Evolutionary conservation across 2,113 vertebrate genomes (phyloP), one percentile per base, ranked within the genome.

Genomic region (Noctilio leporinus): DNA sequence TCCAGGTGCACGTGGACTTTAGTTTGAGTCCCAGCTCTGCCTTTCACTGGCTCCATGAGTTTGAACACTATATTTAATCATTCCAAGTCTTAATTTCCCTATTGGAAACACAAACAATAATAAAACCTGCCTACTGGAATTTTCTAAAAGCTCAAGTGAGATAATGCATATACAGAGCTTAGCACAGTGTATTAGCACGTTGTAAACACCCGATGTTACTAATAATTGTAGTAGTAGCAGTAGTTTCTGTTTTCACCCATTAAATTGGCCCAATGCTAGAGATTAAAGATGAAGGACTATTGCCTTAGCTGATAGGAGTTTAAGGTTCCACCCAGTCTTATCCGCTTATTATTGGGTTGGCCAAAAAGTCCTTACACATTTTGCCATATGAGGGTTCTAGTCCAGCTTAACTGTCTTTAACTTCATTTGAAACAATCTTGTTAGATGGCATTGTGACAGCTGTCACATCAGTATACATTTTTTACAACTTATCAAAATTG

Each of bases 131-230:
- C 67, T n/a, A 62, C 45, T 5, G n/a, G 20, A 24, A 84, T 19
- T 59, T 80, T 91, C 94, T 86, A 85, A 30, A 90, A 93, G 59
- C 77, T 45, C 70, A 73, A 73, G 64, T 38, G 30, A 94, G 35
- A 85, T 59, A 53, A 87, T 10, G 45, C 40, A 70, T 3, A 14
- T n/a, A 10, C 64, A 82, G 40, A 30, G 10, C 57, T 77, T 33
- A 78, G n/a, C 24, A 30, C 7, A 10, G 4, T 1, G 5, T 20
- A 20, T 0, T 0, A 19, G 38, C 30, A 28, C n/a, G 22, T 0
- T n/a, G 64, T 10, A 73, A 83, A 86, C 17, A n/a, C 72, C 70
- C 35, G 33, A 51, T 33, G n/a, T 19, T 17, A 53, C 4, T 51
- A 51, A 30, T 8, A 47, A 33, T 10, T 22, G 33, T 1, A 57